Percentiles rank a stretch among this genome's conserved stretches.
These are phyloP conservation scores for Pentalonia nigronervosa DNA, from an alignment of 1,140 invertebrate genomes.

Conservation along the genomic window DNA sequence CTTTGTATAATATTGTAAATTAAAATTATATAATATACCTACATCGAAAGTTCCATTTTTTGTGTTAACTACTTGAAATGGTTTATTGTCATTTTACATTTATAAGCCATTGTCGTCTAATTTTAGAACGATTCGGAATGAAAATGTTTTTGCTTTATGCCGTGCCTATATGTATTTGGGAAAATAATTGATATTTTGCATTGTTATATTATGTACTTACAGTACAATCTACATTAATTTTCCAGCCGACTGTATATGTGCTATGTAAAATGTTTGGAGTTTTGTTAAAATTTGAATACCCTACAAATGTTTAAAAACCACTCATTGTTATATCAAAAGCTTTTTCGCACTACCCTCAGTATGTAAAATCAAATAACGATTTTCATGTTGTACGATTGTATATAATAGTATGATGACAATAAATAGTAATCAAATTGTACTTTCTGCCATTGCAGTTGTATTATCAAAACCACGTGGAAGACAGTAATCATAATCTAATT, in stretches of 20 bases:
- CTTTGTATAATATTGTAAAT: not conserved
- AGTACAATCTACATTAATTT: slow-evolving; percentile 2
- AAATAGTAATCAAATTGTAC: not conserved
- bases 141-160: not conserved
- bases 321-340: not conserved
- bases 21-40: not conserved
- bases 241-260: not conserved
- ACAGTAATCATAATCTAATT: not conserved
- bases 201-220: slow-evolving; percentile 12
- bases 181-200: slow-evolving; percentile 6
- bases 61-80: not conserved
- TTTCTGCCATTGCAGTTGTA: not conserved
- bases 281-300: not conserved
- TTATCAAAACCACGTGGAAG: not conserved
- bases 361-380: not conserved
- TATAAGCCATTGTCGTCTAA: not conserved
- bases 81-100: not conserved
- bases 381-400: not conserved
- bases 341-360: not conserved
- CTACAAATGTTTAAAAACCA: not conserved
- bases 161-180: not conserved
- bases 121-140: not conserved
- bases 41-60: not conserved
- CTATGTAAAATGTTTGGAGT: not conserved
- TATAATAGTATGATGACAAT: not conserved